Base-by-base conservation (phyloP, 2,797 vertebrate genomes). In the Oreonectes daqikongensis region DNA sequence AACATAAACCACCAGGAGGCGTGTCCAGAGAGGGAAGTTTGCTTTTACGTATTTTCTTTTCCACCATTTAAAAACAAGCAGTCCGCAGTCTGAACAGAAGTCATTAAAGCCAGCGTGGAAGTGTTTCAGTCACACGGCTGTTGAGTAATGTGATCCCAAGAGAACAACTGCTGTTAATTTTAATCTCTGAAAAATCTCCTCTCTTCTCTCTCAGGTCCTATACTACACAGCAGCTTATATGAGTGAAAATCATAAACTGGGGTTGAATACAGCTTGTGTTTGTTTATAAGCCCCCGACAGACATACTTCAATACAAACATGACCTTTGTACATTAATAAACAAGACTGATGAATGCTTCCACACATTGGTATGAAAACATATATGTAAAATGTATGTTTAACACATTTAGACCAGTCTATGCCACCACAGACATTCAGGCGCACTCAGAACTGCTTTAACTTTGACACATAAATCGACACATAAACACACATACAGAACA, bases 141-240 rank as follows among this genome's bases (percentile, higher is more conserved):
- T 85, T 75, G 82, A 83, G 92, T 91, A 92, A 93, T 88, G 84
- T 53, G 88, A 91, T 92, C 89, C 88, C 86, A 75, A 81, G 86
- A 86, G 88, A 87, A 86, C 85, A 87, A 90, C 88, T 84, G 82
- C 87, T 87, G 86, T 90, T 90, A 92, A 90, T 86, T 91, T 91
- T 92, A 92, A 92, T 90, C 89, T 90, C 86, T 86, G 88, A 89
- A 90, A 92, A 89, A 89, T 82, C 87, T 87, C 73, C 68, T 76
- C 86, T 85, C 82, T 77, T 86, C 87, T 86, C 83, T 89, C 87
- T 86, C 78, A 69, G 18, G 78, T 44, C 77, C 87, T 88, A 82
- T 88, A 86, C 86, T 85, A 60, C 48, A 68, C 53, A 53, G 42
- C 53, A 76, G 32, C 22, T 61, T 68, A 72, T 64, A 46, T 59